phyloP scores from a whole-genome alignment of 2,888 invertebrate genomes.

The Pomacea canaliculata region DNA sequence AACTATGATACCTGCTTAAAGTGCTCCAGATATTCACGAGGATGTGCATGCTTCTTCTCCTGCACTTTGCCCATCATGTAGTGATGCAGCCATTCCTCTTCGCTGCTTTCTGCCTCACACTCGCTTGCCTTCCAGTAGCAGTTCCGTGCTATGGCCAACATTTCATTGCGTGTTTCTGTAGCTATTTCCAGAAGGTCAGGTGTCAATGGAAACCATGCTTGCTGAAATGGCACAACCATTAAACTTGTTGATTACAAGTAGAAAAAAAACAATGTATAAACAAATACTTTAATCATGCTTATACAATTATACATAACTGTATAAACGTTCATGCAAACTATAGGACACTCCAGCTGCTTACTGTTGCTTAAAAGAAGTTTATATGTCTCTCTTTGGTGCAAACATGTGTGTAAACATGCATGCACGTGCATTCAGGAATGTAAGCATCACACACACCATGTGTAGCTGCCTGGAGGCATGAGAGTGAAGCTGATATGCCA shows the following conservation, averaged over 20 bases:
- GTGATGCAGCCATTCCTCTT: slow-evolving; percentile 92
- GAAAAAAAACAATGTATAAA: no score
- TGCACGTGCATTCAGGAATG: no score
- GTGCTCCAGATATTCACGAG: slow-evolving; percentile 81
- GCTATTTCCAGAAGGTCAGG: slow-evolving; percentile 73
- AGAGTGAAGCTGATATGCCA: slow-evolving; percentile 90
- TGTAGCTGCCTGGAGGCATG: slow-evolving; percentile 89
- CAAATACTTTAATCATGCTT: no score
- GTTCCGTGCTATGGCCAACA: slow-evolving; percentile 82
- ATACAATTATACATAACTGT: no score
- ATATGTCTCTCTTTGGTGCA: no score
- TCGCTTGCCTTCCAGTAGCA: slow-evolving; percentile 77
- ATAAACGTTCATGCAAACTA: no score
- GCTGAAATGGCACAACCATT: not conserved
- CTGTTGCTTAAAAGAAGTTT: no score
- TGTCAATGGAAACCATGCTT: slow-evolving; percentile 23
- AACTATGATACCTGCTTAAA: slow-evolving; percentile 77
- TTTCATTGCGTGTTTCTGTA: slow-evolving; percentile 83
- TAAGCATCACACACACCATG: slow-evolving; percentile 31
- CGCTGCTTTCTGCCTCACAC: slow-evolving; percentile 74
- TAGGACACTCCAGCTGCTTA: no score
- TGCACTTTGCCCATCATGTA: slow-evolving; percentile 97
- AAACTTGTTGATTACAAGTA: no score
- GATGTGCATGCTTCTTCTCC: slow-evolving; percentile 85
- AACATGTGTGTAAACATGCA: no score